A percentile compares a stretch with the other conserved stretches of the same genome.
Evolutionary conservation across 2,797 vertebrate genomes (phyloP).

Genomic region (Eulemur rubriventer): DNA sequence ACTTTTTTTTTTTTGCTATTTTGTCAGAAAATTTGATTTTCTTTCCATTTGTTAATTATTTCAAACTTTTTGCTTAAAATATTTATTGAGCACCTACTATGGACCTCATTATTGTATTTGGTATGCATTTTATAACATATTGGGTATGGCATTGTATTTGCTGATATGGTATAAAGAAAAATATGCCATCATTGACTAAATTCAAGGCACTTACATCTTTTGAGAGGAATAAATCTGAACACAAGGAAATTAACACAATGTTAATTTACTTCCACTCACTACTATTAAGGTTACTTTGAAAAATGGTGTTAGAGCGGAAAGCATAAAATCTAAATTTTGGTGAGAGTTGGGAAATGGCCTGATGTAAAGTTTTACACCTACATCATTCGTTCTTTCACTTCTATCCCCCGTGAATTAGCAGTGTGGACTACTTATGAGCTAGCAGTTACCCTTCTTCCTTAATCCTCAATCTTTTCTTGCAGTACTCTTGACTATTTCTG

Average conservation of each 20-base stretch:
- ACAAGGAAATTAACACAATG: not conserved
- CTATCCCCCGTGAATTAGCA: not conserved
- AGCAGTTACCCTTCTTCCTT: not conserved
- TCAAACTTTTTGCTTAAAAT: conserved; percentile 31
- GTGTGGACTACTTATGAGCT: not conserved
- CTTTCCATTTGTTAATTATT: not conserved
- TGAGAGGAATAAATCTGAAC: not conserved
- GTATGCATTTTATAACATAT: not conserved
- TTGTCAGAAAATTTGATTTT: not conserved
- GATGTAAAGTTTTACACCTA: not conserved
- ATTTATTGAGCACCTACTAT: not conserved
- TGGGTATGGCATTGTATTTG: not conserved
- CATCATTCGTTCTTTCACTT: not conserved
- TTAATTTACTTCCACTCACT: conserved; percentile 1
- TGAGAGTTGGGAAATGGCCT: not conserved
- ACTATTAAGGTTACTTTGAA: not conserved
- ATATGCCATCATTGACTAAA: not conserved
- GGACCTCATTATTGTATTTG: not conserved
- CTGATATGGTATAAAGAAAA: conserved; percentile 29
- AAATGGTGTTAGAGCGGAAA: not conserved
- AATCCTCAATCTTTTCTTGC: not conserved
- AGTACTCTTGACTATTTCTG: conserved; percentile 24
- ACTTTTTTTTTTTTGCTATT: not conserved
- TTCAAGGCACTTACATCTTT: not conserved
- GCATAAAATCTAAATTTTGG: not conserved